Evolutionary conservation across 2,888 invertebrate genomes (phyloP), one percentile per base, ranked within the genome.

Genomic region (Anagyrus pseudococci): DNA sequence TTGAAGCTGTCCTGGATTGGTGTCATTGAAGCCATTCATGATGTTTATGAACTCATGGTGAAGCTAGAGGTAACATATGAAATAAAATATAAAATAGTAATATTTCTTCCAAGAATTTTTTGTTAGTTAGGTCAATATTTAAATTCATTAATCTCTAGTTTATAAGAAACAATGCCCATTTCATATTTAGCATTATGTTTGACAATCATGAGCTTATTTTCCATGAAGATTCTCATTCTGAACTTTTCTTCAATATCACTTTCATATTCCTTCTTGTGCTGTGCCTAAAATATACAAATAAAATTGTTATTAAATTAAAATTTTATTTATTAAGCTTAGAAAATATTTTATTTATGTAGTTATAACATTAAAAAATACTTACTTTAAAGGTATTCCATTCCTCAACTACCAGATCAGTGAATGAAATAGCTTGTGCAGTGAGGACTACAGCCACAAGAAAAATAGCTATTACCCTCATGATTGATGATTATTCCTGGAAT

Each of bases 141-240:
- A n/a, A n/a, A n/a, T n/a, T n/a, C n/a, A n/a, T n/a, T n/a, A n/a
- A n/a, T n/a, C n/a, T n/a, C n/a, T n/a, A n/a, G n/a, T 75, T 87
- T 87, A 83, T 83, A 95, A 4, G 86, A 75, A 33, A 88, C 87
- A 57, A 85, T n/a, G 0, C 91, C 93, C 72, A 83, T 77, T 71
- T 87, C 87, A 81, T 82, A 93, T 62, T 85, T 83, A 75, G 89
- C 87, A 84, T 96, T 96, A 81, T 96, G 96, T 76, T 89, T 87
- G 50, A 91, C 92, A 73, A 96, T 89, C 80, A 88, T 89, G 75
- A 90, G 89, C 73, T 89, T 89, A 82, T 96, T 96, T 79, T 95
- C 94, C 82, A 93, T 88, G 80, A 89, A 96, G 72, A 95, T 92
- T 83, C 94, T 94, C 87, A 92, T 87, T 53, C 94, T 89, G 83